These are phyloP conservation scores for Rhabdornis inornatus DNA, from an alignment of 2,113 vertebrate genomes.

Conservation along the genomic window DNA sequence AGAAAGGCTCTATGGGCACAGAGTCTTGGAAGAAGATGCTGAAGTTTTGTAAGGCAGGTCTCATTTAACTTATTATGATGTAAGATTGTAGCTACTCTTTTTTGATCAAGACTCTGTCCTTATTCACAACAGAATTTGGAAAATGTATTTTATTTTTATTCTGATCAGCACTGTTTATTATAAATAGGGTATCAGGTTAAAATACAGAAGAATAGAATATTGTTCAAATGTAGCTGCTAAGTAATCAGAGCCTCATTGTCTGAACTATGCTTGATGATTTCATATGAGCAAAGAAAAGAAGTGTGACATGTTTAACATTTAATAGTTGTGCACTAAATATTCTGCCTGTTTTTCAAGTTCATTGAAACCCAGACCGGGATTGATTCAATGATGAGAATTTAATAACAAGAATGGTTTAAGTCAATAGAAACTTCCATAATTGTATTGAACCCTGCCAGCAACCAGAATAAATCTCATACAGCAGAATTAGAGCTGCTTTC, in stretches of 20 bases:
- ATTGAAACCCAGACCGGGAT: not conserved
- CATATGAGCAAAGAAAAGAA: not conserved
- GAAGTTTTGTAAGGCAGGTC: not conserved
- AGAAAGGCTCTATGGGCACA: not conserved
- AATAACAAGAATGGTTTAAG: not conserved
- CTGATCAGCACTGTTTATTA: not conserved
- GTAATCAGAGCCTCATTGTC: conserved; percentile 45
- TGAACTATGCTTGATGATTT: conserved; percentile 20
- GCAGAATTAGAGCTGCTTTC: not conserved
- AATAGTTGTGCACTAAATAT: conserved; percentile 21
- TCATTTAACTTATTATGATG: not conserved
- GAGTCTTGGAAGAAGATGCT: not conserved
- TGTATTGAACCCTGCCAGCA: not conserved
- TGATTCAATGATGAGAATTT: not conserved
- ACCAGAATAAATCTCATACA: not conserved
- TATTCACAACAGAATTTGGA: not conserved
- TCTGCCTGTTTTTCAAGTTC: not conserved
- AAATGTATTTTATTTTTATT: not conserved
- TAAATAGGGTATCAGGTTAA: not conserved
- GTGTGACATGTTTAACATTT: not conserved
- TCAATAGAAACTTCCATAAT: not conserved
- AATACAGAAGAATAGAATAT: not conserved
- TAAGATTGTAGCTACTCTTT: not conserved
- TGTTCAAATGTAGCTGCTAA: conserved; percentile 21
- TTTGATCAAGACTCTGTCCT: not conserved